Base-by-base conservation (phyloP, 1,140 invertebrate species). In the Drosophila prosaltans region DNA sequence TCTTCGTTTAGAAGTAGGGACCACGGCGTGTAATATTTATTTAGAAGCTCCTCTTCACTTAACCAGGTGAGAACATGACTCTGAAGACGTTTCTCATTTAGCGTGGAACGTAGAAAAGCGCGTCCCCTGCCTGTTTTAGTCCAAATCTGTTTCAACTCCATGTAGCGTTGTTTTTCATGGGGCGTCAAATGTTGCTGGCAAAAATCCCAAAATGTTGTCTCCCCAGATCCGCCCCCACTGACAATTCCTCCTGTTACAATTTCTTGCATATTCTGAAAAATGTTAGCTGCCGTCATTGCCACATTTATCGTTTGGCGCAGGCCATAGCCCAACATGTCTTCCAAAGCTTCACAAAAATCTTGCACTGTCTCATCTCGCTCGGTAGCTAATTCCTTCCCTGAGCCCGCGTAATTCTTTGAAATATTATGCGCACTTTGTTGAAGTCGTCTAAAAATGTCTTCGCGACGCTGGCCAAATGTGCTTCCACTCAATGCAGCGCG, bases 71-170 rank as follows among this genome's bases (percentile, higher is more conserved):
- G 94, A 71, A 97, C 93, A 91, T 95, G 96, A 74, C 96, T 93
- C 86, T 97, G 96, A 3, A 98, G 93, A 0, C 96, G 96, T 76
- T 95, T 94, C 92, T 98, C 97, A 93, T 98, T 98, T 1, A 98
- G 92, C 2, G 95, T 93, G n/a, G 96, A 95, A 65, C 97, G 93
- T 7, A 98, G 93, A 95, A 97, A 98, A 3, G 97, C 96, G 80
- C 96, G 93, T 1, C 96, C 96, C 48, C 95, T 93, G 7, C 97
- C 97, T 48, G 93, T 93, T 93, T 97, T 96, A 16, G 96, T 97
- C 82, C 94, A 95, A 9, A 98, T 95, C 71, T 96, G 94, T 81
- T 95, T 95, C 26, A 98, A 92, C 2, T 95, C 92, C 45, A 93
- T 92, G 90, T 96, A 98, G 41, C 97, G 93, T 82, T 97, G 96